Evolutionary conservation across 92 coral and sea anemone species (phyloP).

Genomic region (Palythoa caribaeorum): DNA sequence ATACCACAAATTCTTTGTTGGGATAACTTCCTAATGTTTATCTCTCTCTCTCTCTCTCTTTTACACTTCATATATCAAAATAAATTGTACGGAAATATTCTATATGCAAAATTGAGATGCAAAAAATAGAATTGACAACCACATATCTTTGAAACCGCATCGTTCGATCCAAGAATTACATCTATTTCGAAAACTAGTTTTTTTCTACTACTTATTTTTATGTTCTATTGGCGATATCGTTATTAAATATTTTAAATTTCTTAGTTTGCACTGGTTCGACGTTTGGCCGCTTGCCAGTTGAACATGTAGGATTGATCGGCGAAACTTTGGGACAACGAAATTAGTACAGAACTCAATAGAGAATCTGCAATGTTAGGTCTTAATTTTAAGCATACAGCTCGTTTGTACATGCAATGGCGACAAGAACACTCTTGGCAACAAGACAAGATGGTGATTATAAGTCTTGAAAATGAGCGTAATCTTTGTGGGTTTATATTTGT

Average conservation of each 20-base stretch:
- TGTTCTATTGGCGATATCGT: not conserved
- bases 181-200: not conserved
- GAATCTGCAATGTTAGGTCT: slow-evolving; percentile 15
- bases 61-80: slow-evolving; percentile 22
- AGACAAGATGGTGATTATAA: slow-evolving; percentile 40
- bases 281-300: slow-evolving; percentile 8
- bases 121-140: slow-evolving; percentile 42
- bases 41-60: not conserved
- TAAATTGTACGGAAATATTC: slow-evolving; percentile 28
- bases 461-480: slow-evolving; percentile 34
- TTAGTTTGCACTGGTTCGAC: not conserved
- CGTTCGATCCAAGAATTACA: slow-evolving; percentile 23
- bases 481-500: slow-evolving; percentile 12
- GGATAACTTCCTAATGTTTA: not conserved
- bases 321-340: not conserved
- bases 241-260: not conserved
- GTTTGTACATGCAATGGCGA: slow-evolving; percentile 34
- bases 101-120: slow-evolving; percentile 12
- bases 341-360: not conserved
- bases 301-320: not conserved
- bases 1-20: not conserved
- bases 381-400: slow-evolving; percentile 8
- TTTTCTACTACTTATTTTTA: not conserved
- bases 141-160: slow-evolving; percentile 21
- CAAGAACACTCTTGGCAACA: slow-evolving; percentile 29